phyloP scores from a whole-genome alignment of 2,113 vertebrate species.

The Entelurus aequoreus region DNA sequence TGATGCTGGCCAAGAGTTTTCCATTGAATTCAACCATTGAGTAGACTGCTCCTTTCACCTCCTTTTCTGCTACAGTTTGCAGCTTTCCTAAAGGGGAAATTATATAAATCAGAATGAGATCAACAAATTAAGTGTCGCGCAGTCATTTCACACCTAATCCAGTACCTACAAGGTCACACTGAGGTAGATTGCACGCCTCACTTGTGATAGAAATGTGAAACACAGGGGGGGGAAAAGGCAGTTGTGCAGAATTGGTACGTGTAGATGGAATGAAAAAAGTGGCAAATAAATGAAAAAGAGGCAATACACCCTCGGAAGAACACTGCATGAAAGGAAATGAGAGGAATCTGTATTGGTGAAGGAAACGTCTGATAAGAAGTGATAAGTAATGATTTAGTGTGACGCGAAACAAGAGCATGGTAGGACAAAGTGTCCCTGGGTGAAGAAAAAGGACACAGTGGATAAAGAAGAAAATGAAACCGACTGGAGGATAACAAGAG shows the following conservation, averaged over 20 bases:
- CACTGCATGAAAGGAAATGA: conserved; percentile 30
- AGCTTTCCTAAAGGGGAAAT: conserved; percentile 82
- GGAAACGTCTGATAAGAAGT: conserved; percentile 38
- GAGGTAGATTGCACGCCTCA: background rate
- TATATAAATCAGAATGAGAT: background rate
- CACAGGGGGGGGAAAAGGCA: conserved; percentile 1
- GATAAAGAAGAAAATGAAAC: conserved; percentile 22
- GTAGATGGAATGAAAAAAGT: conserved; percentile 7
- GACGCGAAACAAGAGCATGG: conserved; percentile 28
- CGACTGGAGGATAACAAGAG: conserved; percentile 18
- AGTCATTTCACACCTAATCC: conserved; percentile 7
- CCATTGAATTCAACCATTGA: conserved; percentile 99
- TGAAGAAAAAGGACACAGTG: conserved; percentile 8
- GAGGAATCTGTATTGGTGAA: conserved; percentile 16
- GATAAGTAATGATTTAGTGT: conserved; percentile 58
- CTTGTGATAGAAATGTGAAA: conserved; percentile 4
- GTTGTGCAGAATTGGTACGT: conserved; percentile 2
- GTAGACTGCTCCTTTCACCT: conserved; percentile 96
- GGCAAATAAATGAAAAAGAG: conserved; percentile 26
- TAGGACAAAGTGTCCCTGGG: conserved; percentile 30
- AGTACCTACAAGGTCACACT: conserved; percentile 1
- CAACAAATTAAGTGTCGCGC: background rate
- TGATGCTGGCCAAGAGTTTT: conserved; percentile 97
- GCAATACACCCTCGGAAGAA: conserved; percentile 30
- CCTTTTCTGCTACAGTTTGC: conserved; percentile 96